phyloP scores from a whole-genome alignment of 1,140 invertebrate species.

The Helicoverpa armigera region DNA sequence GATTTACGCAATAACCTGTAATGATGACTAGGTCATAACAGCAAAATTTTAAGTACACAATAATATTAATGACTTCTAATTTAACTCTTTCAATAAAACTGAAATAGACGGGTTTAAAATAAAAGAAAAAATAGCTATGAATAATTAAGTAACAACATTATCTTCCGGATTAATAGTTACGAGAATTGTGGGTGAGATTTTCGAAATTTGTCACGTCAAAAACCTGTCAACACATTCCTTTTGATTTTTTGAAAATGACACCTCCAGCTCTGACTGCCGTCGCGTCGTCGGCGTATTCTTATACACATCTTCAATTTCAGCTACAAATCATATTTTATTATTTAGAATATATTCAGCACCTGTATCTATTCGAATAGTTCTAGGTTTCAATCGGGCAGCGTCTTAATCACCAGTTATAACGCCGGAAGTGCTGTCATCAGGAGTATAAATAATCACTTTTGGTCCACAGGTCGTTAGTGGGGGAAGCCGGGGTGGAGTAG shows the following conservation, averaged over 20 bases:
- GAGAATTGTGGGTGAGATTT: too few relatives aligned
- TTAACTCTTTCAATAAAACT: neutral
- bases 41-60: neutral
- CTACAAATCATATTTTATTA: constrained; percentile 23
- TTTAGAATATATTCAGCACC: constrained; percentile 33
- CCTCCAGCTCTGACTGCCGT: constrained; percentile 4
- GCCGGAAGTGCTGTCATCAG: constrained; percentile 81
- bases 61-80: neutral
- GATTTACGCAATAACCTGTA: neutral
- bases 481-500: constrained; percentile 50
- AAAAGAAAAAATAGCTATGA: neutral
- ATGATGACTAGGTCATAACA: neutral
- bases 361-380: constrained; percentile 43
- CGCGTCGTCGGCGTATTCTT: neutral
- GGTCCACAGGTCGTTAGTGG: constrained; percentile 71
- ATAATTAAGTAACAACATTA: neutral
- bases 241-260: neutral
- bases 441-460: constrained; percentile 81
- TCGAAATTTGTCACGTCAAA: constrained; percentile 15
- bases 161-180: neutral
- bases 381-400: constrained; percentile 56
- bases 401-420: constrained; percentile 58
- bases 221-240: constrained; percentile 14
- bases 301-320: constrained; percentile 5
- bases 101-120: too few relatives aligned